Percentiles rank a stretch among this genome's conserved stretches.
Conservation (phyloP, 1,140 invertebrate species). For the Drosophila lowei region DNA sequence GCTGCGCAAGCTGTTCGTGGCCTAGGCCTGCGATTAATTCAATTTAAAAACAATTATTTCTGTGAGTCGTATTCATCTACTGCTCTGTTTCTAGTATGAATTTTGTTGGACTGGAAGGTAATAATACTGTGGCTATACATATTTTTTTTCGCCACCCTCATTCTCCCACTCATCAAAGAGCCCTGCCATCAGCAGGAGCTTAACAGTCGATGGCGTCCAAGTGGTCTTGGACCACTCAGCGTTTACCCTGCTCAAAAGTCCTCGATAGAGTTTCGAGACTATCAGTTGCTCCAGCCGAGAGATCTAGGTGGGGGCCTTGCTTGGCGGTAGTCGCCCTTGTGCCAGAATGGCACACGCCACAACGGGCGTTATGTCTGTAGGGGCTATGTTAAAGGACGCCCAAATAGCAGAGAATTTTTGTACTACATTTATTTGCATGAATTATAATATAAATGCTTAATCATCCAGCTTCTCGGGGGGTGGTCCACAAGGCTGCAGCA, state of each 20-base stretch:
- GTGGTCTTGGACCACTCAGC: conserved; percentile 86
- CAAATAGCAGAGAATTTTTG: not conserved
- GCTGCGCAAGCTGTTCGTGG: too few species aligned
- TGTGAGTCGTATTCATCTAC: too few species aligned
- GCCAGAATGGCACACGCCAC: too few species aligned
- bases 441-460: conserved; percentile 84
- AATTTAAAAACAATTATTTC: too few species aligned
- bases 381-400: too few species aligned
- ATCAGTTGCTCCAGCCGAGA: too few species aligned
- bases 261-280: too few species aligned
- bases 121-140: conserved; percentile 84
- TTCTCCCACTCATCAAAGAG: conserved; percentile 89
- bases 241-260: conserved; percentile 86
- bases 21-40: too few species aligned
- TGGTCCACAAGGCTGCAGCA: conserved; percentile 99
- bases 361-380: too few species aligned
- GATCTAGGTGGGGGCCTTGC: too few species aligned
- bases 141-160: conserved; percentile 84
- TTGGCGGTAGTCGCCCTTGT: too few species aligned
- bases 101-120: conserved; percentile 87
- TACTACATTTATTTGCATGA: conserved; percentile 18
- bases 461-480: conserved; percentile 99
- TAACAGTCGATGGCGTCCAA: conserved; percentile 85
- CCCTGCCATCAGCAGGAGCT: conserved; percentile 90
- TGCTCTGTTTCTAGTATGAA: too few species aligned